A percentile compares a stretch with the other conserved stretches of the same genome.
Conservation (phyloP, 2,797 vertebrate genomes). For the Okamejei kenojei region DNA sequence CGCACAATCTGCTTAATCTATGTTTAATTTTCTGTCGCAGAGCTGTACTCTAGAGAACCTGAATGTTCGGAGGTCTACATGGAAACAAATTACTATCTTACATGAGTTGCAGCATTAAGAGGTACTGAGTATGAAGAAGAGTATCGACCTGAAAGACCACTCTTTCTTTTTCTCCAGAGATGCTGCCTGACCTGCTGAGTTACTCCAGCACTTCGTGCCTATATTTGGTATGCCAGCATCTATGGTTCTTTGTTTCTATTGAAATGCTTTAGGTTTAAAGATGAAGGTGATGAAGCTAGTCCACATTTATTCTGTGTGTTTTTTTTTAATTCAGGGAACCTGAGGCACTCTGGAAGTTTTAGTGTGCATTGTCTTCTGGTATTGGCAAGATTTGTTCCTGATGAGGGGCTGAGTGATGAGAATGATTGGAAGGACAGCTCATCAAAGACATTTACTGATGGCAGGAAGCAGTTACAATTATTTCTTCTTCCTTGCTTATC, state of each 20-base stretch:
- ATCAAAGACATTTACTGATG: slow-evolving; percentile 51
- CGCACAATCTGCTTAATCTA: background rate
- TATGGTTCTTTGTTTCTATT: background rate
- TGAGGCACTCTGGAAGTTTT: background rate
- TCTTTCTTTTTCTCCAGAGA: no score
- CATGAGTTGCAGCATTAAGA: background rate
- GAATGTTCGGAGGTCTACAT: background rate
- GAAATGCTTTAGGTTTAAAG: background rate
- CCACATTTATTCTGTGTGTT: background rate
- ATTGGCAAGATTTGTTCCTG: slow-evolving; percentile 61
- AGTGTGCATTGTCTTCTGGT: background rate
- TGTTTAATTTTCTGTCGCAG: background rate
- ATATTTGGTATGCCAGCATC: no score
- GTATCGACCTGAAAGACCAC: no score
- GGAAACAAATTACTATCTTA: background rate
- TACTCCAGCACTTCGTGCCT: no score
- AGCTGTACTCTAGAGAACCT: background rate
- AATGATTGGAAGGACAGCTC: slow-evolving; percentile 62
- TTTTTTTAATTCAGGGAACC: background rate
- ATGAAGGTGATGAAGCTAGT: background rate
- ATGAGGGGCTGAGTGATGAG: slow-evolving; percentile 69
- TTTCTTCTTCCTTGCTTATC: slow-evolving; percentile 45
- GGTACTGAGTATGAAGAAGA: background rate
- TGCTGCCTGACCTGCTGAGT: no score
- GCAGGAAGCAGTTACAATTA: slow-evolving; percentile 57